A percentile compares a stretch with the other conserved stretches of the same genome.
phyloP scores from a whole-genome alignment of 92 coral and sea anemone genomes.

The Blastomussa wellsi region DNA sequence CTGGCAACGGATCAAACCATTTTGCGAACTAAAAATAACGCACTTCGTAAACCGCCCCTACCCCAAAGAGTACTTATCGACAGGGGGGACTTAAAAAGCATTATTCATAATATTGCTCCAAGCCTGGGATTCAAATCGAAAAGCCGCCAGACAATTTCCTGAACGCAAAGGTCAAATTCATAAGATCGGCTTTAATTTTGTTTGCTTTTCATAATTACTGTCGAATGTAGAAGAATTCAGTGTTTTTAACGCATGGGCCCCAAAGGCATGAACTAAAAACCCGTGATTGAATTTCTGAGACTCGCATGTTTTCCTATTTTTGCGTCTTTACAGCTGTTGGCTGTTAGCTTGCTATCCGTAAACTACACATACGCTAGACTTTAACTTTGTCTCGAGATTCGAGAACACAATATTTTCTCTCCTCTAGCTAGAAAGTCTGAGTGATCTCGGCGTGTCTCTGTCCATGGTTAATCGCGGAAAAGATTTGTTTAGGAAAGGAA shows the following conservation, averaged over 20 bases:
- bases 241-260: too few relatives aligned
- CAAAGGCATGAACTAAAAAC: not conserved
- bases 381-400: not conserved
- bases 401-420: not conserved
- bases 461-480: slow-evolving; percentile 1
- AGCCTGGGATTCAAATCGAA: slow-evolving; percentile 5
- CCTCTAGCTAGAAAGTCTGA: not conserved
- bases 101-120: not conserved
- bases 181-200: not conserved
- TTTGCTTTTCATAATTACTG: not conserved
- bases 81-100: not conserved
- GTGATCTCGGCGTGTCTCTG: slow-evolving; percentile 5
- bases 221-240: not conserved
- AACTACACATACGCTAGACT: not conserved
- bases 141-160: not conserved
- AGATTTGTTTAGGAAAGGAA: slow-evolving; percentile 34
- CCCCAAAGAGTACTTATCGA: not conserved
- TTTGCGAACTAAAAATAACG: slow-evolving; percentile 2
- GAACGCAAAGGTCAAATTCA: not conserved
- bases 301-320: too few relatives aligned
- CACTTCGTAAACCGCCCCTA: not conserved
- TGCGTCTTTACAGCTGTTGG: not conserved
- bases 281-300: not conserved
- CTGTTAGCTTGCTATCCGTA: not conserved
- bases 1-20: slow-evolving; percentile 27